Conservation (phyloP, 2,888 invertebrate genomes). For the Spicauda simplicius region DNA sequence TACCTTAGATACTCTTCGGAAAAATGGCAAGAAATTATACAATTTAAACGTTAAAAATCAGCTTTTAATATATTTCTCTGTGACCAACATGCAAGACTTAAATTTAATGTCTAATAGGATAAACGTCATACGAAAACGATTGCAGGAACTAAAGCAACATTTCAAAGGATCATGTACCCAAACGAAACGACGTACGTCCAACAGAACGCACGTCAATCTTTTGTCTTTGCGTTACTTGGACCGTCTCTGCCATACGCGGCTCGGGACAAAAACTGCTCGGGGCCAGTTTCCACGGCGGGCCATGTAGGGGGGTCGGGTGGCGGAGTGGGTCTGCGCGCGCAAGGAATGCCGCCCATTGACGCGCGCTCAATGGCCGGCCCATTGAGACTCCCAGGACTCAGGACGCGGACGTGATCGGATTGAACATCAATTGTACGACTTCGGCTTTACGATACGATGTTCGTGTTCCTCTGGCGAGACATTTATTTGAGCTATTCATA, state of each 20-base stretch:
- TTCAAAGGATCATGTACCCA: too few relatives aligned
- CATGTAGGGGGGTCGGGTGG: slow-evolving; percentile 45
- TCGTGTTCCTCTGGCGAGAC: neutral
- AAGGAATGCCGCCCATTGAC: slow-evolving; percentile 52
- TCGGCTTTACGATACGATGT: neutral
- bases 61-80: too few relatives aligned
- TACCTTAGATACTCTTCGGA: too few relatives aligned
- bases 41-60: too few relatives aligned
- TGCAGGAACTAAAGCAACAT: too few relatives aligned
- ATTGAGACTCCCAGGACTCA: slow-evolving; percentile 32
- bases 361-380: slow-evolving; percentile 53
- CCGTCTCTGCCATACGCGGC: slow-evolving; percentile 16
- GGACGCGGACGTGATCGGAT: slow-evolving; percentile 21
- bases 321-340: slow-evolving; percentile 43
- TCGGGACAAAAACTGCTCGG: too few relatives aligned
- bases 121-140: too few relatives aligned
- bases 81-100: too few relatives aligned
- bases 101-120: too few relatives aligned
- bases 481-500: too few relatives aligned
- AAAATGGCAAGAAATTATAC: too few relatives aligned
- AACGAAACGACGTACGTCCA: neutral
- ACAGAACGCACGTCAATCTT: neutral
- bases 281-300: slow-evolving; percentile 42
- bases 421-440: neutral
- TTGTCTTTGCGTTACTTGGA: neutral